Percentiles rank a stretch among this genome's conserved stretches.
These are phyloP conservation scores for Xiphias gladius DNA, from an alignment of 2,113 vertebrate genomes.

Conservation along the genomic window DNA sequence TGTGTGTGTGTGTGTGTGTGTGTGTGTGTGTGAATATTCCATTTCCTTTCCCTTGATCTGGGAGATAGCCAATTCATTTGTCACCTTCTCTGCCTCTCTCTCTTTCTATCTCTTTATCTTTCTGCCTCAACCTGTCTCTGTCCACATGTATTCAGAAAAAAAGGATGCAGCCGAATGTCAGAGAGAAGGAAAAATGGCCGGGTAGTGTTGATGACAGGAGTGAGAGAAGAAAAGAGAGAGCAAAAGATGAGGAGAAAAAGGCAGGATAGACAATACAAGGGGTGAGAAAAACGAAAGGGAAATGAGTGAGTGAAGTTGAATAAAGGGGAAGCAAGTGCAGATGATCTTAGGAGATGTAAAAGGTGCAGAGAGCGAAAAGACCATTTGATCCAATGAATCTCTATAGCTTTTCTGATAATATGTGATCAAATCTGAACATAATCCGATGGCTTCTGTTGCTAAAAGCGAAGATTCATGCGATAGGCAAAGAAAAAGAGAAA, in stretches of 20 bases:
- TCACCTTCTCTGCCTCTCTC: constrained; percentile 14
- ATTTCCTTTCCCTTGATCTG: constrained; percentile 55
- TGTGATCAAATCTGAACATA: constrained; percentile 34
- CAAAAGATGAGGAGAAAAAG: constrained; percentile 19
- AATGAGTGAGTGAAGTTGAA: constrained; percentile 29
- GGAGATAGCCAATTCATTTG: constrained; percentile 44
- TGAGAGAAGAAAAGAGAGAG: neutral
- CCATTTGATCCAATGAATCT: constrained; percentile 43
- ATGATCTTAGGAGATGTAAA: constrained; percentile 37
- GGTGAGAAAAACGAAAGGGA: constrained; percentile 33
- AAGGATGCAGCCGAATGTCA: constrained; percentile 30
- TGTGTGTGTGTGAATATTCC: constrained; percentile 10
- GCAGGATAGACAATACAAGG: constrained; percentile 11
- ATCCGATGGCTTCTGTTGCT: constrained; percentile 24
- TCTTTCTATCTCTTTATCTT: constrained; percentile 28
- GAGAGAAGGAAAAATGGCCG: constrained; percentile 37
- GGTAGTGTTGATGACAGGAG: constrained; percentile 29
- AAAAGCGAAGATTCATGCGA: constrained; percentile 18
- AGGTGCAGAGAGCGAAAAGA: constrained; percentile 17
- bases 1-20: neutral
- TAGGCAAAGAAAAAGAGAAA: neutral
- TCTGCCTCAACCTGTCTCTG: constrained; percentile 18
- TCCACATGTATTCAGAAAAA: constrained; percentile 36
- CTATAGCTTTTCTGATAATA: constrained; percentile 35
- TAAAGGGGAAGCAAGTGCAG: constrained; percentile 26